Base-by-base conservation (phyloP, 2,888 invertebrate genomes). In the Drosophila bunnanda region DNA sequence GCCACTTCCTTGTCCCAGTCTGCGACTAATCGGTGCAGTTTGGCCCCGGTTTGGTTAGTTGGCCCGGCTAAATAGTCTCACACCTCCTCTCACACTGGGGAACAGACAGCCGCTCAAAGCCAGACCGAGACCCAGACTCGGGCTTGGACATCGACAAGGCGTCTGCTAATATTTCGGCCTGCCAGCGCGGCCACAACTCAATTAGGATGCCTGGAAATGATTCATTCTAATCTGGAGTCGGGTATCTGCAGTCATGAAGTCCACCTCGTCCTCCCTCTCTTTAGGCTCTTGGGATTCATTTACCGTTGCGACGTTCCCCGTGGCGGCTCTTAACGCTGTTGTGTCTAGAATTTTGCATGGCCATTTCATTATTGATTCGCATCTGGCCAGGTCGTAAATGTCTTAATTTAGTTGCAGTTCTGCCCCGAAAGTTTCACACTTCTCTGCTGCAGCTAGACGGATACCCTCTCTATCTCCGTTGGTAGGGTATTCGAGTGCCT, bases 121-220 rank as follows among this genome's bases (percentile, higher is more conserved):
- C 30, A 30, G 44, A 30, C 46, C 12, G 8, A n/a, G 62, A 15
- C 34, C 10, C 6, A 60, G 60, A 41, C 60, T 25, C 15, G 41
- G 41, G 39, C 66, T 46, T 66, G 66, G 67, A 66, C 67, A 67
- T 66, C 67, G 67, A 67, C 67, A 52, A 82, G 83, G 74, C 83
- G 80, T 64, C 64, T 76, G 72, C 62, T 83, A 78, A 88, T 83
- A 83, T 88, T 88, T 85, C 78, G 80, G 82, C 69, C 75, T 82
- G 80, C 64, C 56, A 69, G 75, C 74, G 65, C 66, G 53, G 68
- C 59, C 72, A 74, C 82, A 85, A 84, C 88, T 88, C 86, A 84
- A 84, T 84, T 84, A 84, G 83, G 88, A 88, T 88, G 83, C 87
- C 87, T 77, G 83, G 58, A 80, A 84, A 88, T 84, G 83, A 88